Base-by-base conservation (phyloP, 2,113 vertebrate genomes). In the Amblyopsis rosae region DNA sequence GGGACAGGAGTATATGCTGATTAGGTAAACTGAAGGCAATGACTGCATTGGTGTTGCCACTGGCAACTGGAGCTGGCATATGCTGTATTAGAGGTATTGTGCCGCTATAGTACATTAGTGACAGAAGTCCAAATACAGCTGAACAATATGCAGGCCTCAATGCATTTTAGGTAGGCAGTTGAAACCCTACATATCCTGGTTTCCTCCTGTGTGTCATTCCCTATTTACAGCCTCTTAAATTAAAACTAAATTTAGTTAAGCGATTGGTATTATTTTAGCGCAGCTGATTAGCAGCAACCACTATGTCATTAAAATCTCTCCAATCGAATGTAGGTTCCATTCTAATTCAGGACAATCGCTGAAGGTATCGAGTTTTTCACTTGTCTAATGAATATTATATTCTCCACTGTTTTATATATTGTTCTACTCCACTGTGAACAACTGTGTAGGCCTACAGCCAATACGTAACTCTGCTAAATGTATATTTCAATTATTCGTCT, bases 1-100 rank as follows among this genome's bases (percentile, higher is more conserved):
- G 68, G 45, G 16, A 80, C 86, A 76, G 71, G 74, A 75, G 68
- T 51, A 61, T 69, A 16, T 65, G 58, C 76, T 82, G 77, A 81
- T 87, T 79, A 69, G 77, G 72, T 79, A 70, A 82, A 89, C 73
- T 79, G 85, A 83, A 85, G 69, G 80, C 89, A 83, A 74, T 61
- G 84, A 82, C 81, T 79, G 41, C 26, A 26, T 26, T 82, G 88
- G 90, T 81, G 91, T 89, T 89, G 87, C 89, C 85, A 82, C 77
- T 86, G 85, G 89, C 89, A 90, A 91, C 86, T 74, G 83, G 65
- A 69, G 83, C 73, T 70, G 81, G 65, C 81, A 79, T 86, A 86
- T 86, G 85, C 84, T 83, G 66, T 66, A 73, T 72, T 41, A 74
- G 81, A 85, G 73, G 70, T 81, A 80, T 76, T 83, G 78, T 76